Evolutionary conservation across 2,113 vertebrate genomes (phyloP), one percentile per base, ranked within the genome.

Genomic region (Bostrychus sinensis): DNA sequence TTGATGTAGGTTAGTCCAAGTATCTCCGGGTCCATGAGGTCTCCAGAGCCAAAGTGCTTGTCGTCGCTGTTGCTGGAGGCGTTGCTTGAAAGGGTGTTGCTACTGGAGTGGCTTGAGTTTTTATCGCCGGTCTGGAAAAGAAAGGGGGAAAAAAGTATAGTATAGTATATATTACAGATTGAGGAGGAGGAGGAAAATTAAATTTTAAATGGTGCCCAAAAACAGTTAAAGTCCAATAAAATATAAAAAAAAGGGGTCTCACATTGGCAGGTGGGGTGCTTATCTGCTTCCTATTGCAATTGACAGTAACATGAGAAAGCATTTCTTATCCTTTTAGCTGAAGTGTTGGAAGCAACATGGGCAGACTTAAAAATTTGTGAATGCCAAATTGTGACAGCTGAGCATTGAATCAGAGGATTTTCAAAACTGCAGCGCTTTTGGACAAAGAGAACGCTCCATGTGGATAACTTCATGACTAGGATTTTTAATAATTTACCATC

Each of bases 1-100:
- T 98, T 98, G 75, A 96, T 94, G 60, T 96, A 96, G 0, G 95
- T 96, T 63, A 97, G 87, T 48, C 95, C 96, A 54, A 97, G 91
- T 70, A 96, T 86, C 67, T 98, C 97, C 0, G 95, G 93, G 65
- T 98, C 96, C 95, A 96, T 97, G 77, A 96, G 82, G 81, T 98
- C 97, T 61, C 94, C 95, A 0, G 96, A 97, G 60, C 95, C 96
- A 45, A 96, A 98, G 83, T 94, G 95, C 69, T 97, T 98, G 55
- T 98, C 97, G 3, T 98, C 96, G 2, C 96, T 98, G 88, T 94
- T 97, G 88, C 95, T 96, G 84, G 96, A 98, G 10, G 95, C 94
- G 46, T 93, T 96, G 83, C 95, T 96, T 37, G 95, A 98, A 9
- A 97, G 91, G 1, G 94, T 98, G 79, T 96, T 97, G 86, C 96